Percentiles rank a stretch among this genome's conserved stretches.
Conservation (phyloP, 2,797 vertebrate species). For the Mormyrus proboscirostris region DNA sequence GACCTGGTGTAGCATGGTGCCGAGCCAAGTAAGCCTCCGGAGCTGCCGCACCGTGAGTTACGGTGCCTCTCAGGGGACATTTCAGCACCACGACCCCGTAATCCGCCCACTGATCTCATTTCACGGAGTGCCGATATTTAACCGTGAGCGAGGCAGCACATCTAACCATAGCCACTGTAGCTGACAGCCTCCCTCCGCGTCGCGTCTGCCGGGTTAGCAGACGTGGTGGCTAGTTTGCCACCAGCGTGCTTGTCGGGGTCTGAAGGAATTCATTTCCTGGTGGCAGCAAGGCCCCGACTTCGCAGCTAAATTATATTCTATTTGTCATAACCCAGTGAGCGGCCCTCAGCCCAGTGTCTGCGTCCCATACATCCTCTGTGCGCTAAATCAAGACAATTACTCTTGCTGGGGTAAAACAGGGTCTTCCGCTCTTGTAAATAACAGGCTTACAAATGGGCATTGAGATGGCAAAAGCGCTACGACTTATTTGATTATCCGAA, state of each 20-base stretch:
- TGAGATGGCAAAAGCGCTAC: neutral
- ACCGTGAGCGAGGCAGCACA: neutral
- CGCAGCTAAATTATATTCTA: neutral
- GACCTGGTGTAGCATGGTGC: neutral
- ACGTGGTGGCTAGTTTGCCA: neutral
- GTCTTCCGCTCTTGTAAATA: neutral
- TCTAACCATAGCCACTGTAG: neutral
- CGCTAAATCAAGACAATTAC: neutral
- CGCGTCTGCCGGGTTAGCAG: neutral
- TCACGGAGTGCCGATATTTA: conserved; percentile 13
- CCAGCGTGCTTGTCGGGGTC: neutral
- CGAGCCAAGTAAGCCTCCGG: neutral
- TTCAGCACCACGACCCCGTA: neutral
- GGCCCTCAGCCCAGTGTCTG: neutral
- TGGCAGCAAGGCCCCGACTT: neutral
- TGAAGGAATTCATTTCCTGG: conserved; percentile 1
- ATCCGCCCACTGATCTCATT: conserved; percentile 18
- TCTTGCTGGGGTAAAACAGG: neutral
- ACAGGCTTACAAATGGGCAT: neutral
- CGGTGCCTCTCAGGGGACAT: neutral
- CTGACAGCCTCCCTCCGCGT: neutral
- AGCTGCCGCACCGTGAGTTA: neutral
- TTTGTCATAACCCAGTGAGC: conserved; percentile 11
- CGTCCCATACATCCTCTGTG: neutral
- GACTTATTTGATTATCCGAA: neutral